These are phyloP conservation scores for Chaetophractus vellerosus DNA, from an alignment of 2,797 vertebrate genomes.

Conservation along the genomic window DNA sequence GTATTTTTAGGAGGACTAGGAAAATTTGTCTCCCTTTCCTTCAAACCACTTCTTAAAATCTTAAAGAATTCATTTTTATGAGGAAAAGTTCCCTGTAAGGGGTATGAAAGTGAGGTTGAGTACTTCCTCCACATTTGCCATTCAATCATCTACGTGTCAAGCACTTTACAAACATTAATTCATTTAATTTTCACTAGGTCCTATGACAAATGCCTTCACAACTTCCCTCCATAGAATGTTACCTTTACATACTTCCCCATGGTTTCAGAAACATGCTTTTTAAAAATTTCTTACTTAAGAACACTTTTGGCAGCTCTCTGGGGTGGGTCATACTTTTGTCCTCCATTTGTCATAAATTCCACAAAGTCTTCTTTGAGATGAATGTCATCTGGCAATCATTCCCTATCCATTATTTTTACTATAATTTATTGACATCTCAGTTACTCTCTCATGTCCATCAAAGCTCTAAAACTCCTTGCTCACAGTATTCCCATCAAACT, in stretches of 20 bases:
- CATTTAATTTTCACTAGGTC: not conserved
- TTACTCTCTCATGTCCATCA: not conserved
- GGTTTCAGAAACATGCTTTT: not conserved
- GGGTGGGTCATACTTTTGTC: not conserved
- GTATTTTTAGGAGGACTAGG: not conserved
- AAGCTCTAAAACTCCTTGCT: conserved; percentile 12
- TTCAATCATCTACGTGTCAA: not conserved
- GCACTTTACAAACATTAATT: no score
- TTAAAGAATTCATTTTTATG: not conserved
- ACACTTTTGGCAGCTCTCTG: not conserved
- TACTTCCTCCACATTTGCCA: not conserved
- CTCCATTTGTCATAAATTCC: not conserved
- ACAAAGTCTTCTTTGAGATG: not conserved
- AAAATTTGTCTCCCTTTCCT: not conserved
- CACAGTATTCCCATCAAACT: not conserved
- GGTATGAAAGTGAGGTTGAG: not conserved
- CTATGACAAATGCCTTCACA: not conserved
- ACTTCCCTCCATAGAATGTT: not conserved
- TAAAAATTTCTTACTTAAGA: not conserved
- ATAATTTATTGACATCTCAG: not conserved
- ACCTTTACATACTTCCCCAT: not conserved
- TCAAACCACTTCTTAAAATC: not conserved
- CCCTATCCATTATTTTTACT: not conserved
- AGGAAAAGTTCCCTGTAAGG: not conserved
- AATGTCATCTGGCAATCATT: not conserved